These are phyloP conservation scores for Coccyzus lansbergi DNA, from an alignment of 2,797 vertebrate genomes.

Conservation along the genomic window DNA sequence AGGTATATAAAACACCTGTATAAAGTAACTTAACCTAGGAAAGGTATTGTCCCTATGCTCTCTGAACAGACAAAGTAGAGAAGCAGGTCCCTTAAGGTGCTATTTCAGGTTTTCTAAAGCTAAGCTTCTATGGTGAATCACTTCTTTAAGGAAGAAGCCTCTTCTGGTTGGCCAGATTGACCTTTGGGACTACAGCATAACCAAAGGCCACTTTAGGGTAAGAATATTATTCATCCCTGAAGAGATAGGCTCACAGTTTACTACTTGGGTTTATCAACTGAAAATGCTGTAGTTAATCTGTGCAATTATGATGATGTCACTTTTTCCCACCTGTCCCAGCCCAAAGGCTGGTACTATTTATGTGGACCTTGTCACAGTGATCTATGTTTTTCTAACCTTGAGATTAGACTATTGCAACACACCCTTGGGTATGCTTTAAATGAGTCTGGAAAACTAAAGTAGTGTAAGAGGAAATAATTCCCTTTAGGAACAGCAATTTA, in stretches of 20 bases:
- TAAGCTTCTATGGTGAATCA: not conserved
- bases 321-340: not conserved
- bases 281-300: not conserved
- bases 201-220: not conserved
- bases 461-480: not conserved
- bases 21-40: not conserved
- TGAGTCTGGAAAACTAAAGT: not conserved
- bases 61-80: not conserved
- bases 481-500: not conserved
- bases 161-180: not conserved
- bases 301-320: not conserved
- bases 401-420: not conserved
- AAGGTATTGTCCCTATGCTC: not conserved
- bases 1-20: not conserved
- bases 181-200: not conserved
- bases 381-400: slow-evolving; percentile 3
- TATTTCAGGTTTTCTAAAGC: not conserved
- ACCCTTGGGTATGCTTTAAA: not conserved
- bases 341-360: slow-evolving; percentile 39
- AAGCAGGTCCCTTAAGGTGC: not conserved
- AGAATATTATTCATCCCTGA: not conserved
- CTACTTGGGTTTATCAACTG: not conserved
- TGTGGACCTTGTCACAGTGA: not conserved
- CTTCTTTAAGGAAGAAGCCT: not conserved
- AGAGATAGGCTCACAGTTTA: not conserved